phyloP scores from a whole-genome alignment of 2,113 vertebrate species.

The Eleginops maclovinus region DNA sequence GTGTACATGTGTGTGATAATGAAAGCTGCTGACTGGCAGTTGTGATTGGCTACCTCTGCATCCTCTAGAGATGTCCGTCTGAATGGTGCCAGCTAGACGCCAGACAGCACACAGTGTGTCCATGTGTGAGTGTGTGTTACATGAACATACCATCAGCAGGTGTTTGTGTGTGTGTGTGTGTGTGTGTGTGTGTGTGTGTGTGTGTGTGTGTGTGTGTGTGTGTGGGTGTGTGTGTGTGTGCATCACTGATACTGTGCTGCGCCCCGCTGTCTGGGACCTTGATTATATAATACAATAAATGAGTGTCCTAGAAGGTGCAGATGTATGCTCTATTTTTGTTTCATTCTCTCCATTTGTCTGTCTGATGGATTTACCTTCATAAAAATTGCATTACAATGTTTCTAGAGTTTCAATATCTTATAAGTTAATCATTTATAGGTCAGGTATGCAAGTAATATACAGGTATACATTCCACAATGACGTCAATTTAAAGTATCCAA shows the following conservation, averaged over 20 bases:
- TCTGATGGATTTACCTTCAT: conserved; percentile 1
- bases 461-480: neutral
- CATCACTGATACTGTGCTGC: conserved; percentile 21
- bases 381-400: conserved; percentile 4
- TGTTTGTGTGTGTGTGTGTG: conserved; percentile 45
- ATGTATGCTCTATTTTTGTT: neutral
- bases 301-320: neutral
- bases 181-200: conserved; percentile 28
- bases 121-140: conserved; percentile 33
- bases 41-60: conserved; percentile 64
- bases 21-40: conserved; percentile 69
- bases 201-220: conserved; percentile 13
- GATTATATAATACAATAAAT: conserved; percentile 52
- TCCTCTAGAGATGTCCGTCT: conserved; percentile 67
- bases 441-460: neutral
- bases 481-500: neutral
- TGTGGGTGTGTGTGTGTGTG: conserved; percentile 22
- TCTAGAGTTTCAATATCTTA: neutral
- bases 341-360: neutral
- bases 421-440: conserved; percentile 37
- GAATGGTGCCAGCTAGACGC: conserved; percentile 74
- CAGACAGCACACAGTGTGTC: conserved; percentile 59
- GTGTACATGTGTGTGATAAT: conserved; percentile 59
- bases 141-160: conserved; percentile 34
- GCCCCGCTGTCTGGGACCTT: conserved; percentile 32